Evolutionary conservation across 23 tunicate species (phyloP).

Genomic region (Botrylloides violaceus): DNA sequence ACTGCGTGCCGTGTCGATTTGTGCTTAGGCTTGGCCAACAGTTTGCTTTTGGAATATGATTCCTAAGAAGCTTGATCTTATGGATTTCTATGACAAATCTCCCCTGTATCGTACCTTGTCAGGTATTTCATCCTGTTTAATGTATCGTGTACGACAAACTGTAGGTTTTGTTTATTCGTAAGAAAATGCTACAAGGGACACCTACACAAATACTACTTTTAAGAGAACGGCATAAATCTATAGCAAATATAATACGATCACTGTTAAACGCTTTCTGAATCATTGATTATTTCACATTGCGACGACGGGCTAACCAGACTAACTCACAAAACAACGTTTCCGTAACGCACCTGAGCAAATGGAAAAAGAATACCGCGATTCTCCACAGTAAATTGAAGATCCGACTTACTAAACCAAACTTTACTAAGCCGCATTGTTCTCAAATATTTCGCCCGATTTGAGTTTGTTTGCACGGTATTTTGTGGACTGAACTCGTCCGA

Average conservation of each 20-base stretch:
- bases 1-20: too few species aligned
- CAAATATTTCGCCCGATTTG: not conserved
- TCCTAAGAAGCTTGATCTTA: too few species aligned
- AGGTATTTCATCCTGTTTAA: too few species aligned
- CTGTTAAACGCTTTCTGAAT: conserved; percentile 1
- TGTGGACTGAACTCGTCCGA: not conserved
- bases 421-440: conserved; percentile 1
- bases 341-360: not conserved
- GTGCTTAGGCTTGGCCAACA: too few species aligned
- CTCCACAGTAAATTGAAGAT: not conserved
- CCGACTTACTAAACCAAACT: not conserved
- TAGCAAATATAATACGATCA: not conserved
- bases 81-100: too few species aligned
- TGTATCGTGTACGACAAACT: too few species aligned
- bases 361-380: not conserved
- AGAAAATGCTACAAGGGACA: conserved; percentile 14
- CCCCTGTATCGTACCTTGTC: too few species aligned
- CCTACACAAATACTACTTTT: conserved; percentile 22
- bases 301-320: not conserved
- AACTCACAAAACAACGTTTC: not conserved
- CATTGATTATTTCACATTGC: not conserved
- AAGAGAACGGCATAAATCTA: conserved; percentile 22
- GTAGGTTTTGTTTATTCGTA: conserved; percentile 3
- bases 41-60: too few species aligned
- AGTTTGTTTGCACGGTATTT: not conserved